Evolutionary conservation across 2,797 vertebrate species (phyloP), one percentile per base, ranked within the genome.

Genomic region (Xiphophorus birchmanni): DNA sequence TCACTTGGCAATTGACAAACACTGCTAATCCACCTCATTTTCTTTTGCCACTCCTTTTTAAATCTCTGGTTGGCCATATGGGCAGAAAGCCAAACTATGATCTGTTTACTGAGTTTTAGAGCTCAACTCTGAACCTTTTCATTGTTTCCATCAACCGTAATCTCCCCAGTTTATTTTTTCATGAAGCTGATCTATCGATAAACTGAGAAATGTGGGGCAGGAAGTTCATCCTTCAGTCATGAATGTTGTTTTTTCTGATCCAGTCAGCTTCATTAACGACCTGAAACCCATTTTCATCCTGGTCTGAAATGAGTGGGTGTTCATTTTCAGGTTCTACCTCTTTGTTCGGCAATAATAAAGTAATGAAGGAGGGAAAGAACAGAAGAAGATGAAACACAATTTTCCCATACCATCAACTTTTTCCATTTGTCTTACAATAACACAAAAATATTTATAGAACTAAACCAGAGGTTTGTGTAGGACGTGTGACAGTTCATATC

Each of bases 291-390:
- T 3, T 21, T 73, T 56, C 52, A 65, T 45, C 60, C 17, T 73
- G 9, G 35, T 84, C 12, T 69, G 56, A 85, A 58, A 83, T 12
- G 32, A 81, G 52, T 45, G 75, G 9, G 12, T 48, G 82, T 42
- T 63, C 44, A 52, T 86, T 73, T 79, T 47, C 69, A 73, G 48
- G 84, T 75, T 84, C 42, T 3, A 71, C 80, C 76, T 78, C 77
- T 85, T 85, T 87, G 84, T 86, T 65, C 10, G 5, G 40, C 15
- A 37, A 71, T 65, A 44, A 77, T 50, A 37, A 37, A 17, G 29
- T 7, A 37, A 29, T 29, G 37, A 67, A 56, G 74, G 58, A 75
- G 47, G 45, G 48, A 23, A 52, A 81, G 56, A 0, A 60, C 35
- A 79, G 21, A 0, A 32, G 17, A 1, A n/a, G 42, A 23, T 23